These are phyloP conservation scores for Jordanella pulchra DNA, from an alignment of 2,797 vertebrate species.

Conservation along the genomic window DNA sequence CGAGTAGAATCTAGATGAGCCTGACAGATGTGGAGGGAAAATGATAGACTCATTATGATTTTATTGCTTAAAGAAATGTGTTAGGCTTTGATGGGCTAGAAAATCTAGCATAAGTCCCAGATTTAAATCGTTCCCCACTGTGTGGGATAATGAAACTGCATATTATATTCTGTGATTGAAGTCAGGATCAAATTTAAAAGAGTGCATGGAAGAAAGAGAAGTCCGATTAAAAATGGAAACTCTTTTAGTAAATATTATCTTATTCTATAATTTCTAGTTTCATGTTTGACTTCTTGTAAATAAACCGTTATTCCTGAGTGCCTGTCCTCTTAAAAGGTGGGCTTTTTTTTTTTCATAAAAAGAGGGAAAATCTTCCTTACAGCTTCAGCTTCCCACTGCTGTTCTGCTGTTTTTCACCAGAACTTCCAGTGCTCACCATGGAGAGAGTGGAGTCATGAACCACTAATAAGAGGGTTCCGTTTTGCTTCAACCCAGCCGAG, in stretches of 20 bases:
- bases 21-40: neutral
- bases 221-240: neutral
- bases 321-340: constrained; percentile 30
- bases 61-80: neutral
- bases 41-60: constrained; percentile 1
- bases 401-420: constrained; percentile 63
- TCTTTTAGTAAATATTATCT: neutral
- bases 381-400: constrained; percentile 40
- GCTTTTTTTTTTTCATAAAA: constrained; percentile 41
- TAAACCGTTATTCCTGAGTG: constrained; percentile 8
- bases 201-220: neutral
- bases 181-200: neutral
- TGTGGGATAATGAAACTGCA: constrained; percentile 6
- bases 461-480: constrained; percentile 80
- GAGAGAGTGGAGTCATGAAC: constrained; percentile 76
- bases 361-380: constrained; percentile 56
- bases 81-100: neutral
- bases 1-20: neutral
- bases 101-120: neutral
- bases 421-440: constrained; percentile 53
- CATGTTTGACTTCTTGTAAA: constrained; percentile 15
- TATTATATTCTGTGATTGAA: constrained; percentile 2
- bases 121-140: neutral
- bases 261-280: constrained; percentile 5
- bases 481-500: constrained; percentile 67